phyloP scores from a whole-genome alignment of 2,797 vertebrate genomes.

The Xenops minutus region DNA sequence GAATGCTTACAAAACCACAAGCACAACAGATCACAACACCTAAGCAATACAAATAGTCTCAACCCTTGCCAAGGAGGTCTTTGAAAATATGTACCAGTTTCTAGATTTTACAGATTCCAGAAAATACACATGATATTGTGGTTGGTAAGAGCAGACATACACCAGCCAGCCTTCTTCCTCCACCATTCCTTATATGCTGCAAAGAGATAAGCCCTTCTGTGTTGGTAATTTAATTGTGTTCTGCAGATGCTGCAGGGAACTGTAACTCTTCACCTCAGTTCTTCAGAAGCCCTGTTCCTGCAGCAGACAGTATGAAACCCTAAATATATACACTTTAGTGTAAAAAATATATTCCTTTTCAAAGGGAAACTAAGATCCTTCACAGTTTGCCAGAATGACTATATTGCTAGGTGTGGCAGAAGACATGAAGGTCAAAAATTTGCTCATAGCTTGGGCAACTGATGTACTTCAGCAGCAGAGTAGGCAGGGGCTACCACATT shows the following conservation, averaged over 20 bases:
- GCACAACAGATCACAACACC: not conserved
- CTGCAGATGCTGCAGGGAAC: not conserved
- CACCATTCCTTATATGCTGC: accelerated
- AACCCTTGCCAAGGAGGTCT: not conserved
- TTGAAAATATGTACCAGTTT: not conserved
- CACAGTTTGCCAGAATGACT: not conserved
- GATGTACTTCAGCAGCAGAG: not conserved
- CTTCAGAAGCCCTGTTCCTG: not conserved
- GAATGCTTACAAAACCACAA: not conserved
- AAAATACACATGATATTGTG: not conserved
- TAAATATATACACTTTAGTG: not conserved
- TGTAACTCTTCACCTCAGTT: not conserved
- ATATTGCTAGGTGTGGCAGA: not conserved
- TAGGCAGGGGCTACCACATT: not conserved
- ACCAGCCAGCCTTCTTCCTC: not conserved
- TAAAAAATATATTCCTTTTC: not conserved
- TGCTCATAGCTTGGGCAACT: not conserved
- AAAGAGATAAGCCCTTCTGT: not conserved
- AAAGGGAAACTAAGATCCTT: not conserved
- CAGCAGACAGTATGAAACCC: not conserved
- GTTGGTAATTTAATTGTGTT: not conserved
- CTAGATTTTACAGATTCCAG: not conserved
- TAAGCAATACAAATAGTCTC: not conserved
- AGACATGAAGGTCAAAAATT: not conserved
- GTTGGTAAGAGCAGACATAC: accelerated